Percentiles rank a stretch among this genome's conserved stretches.
These are phyloP conservation scores for Mirza zaza DNA, from an alignment of 2,113 vertebrate genomes.

Conservation along the genomic window DNA sequence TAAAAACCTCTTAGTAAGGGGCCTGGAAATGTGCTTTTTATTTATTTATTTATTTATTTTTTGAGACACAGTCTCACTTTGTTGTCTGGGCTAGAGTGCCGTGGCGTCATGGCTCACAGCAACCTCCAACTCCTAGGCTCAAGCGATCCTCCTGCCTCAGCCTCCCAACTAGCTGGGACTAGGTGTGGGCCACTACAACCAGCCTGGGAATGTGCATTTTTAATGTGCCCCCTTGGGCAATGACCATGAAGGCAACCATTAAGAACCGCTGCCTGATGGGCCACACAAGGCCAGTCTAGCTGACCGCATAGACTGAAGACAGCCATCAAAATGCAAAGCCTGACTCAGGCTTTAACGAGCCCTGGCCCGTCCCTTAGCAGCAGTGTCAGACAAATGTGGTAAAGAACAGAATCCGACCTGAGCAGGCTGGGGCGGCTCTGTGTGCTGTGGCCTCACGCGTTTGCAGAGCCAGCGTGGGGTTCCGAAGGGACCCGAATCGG, in stretches of 20 bases:
- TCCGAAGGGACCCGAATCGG: background rate
- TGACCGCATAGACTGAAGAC: background rate
- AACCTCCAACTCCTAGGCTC: too few relatives aligned
- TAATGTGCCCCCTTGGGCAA: background rate
- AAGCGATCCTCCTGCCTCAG: too few relatives aligned
- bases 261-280: background rate
- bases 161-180: too few relatives aligned
- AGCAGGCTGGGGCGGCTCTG: background rate
- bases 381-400: background rate
- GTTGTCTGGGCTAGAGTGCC: too few relatives aligned
- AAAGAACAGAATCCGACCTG: background rate
- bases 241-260: background rate
- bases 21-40: background rate
- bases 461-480: background rate
- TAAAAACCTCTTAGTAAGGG: background rate
- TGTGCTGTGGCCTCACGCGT: background rate
- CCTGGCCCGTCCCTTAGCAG: background rate
- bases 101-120: too few relatives aligned
- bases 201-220: background rate
- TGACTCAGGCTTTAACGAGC: background rate
- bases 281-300: background rate
- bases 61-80: too few relatives aligned
- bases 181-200: too few relatives aligned
- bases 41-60: background rate
- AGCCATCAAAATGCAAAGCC: background rate